Conservation (phyloP, 1,140 invertebrate species). For the Ceratitis capitata region DNA sequence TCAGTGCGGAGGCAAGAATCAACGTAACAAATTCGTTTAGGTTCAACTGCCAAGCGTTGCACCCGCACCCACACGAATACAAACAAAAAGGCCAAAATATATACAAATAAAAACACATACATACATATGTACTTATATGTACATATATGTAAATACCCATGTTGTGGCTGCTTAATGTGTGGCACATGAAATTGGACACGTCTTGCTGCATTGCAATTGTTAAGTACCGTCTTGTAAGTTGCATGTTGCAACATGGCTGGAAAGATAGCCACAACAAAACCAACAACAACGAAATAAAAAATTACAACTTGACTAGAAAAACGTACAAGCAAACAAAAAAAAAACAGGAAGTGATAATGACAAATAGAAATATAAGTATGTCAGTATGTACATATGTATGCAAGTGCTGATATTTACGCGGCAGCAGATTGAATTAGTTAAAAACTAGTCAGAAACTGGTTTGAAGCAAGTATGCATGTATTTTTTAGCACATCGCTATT, state of each 20-base stretch:
- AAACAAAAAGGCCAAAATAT: not conserved
- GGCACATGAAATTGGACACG: conserved; percentile 26
- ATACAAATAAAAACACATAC: not conserved
- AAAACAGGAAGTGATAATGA: not conserved
- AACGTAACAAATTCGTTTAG: conserved; percentile 30
- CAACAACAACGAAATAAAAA: not conserved
- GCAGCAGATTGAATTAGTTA: too few species aligned
- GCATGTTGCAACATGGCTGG: not conserved
- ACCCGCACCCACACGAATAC: not conserved
- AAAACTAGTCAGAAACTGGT: too few species aligned
- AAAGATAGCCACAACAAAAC: not conserved
- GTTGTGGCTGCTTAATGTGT: not conserved
- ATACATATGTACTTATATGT: not conserved
- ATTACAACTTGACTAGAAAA: too few species aligned
- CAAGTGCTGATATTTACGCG: too few species aligned
- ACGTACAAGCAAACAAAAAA: too few species aligned
- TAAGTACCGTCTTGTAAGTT: conserved; percentile 19
- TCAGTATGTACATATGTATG: too few species aligned
- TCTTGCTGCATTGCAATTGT: conserved; percentile 17
- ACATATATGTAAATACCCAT: not conserved
- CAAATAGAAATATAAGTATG: too few species aligned
- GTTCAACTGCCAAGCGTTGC: not conserved
- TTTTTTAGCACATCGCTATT: too few species aligned
- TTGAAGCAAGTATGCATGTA: too few species aligned
- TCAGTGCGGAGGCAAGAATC: not conserved